Conservation (phyloP, 2,888 invertebrate genomes). For the Polymixis flavicincta region DNA sequence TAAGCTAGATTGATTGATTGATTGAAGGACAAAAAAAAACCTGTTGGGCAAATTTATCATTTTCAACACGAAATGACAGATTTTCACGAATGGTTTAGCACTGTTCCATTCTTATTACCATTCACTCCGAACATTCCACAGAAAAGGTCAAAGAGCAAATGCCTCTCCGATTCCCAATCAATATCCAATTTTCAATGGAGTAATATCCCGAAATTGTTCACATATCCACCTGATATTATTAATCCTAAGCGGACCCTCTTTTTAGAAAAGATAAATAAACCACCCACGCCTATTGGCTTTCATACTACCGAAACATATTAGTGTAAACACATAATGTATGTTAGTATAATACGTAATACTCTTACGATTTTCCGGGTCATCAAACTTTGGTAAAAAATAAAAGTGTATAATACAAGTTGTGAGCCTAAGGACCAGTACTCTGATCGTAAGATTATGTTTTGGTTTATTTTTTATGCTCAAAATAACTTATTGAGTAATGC, state of each 20-base stretch:
- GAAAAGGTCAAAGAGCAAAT: constrained; percentile 43
- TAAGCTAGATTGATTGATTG: too few relatives aligned
- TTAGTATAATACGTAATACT: constrained; percentile 38
- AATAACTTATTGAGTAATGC: constrained; percentile 41
- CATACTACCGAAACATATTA: constrained; percentile 17
- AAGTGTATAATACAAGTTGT: constrained; percentile 38
- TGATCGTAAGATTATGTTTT: constrained; percentile 11
- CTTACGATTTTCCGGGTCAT: constrained; percentile 66
- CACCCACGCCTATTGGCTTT: constrained; percentile 14
- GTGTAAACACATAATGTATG: constrained; percentile 1
- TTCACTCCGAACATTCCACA: constrained; percentile 26
- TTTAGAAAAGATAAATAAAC: constrained; percentile 32
- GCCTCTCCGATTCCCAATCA: constrained; percentile 24
- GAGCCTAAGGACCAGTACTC: constrained; percentile 12
- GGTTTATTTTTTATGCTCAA: constrained; percentile 29
- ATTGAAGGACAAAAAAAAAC: too few relatives aligned
- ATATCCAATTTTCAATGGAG: constrained; percentile 37
- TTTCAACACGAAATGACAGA: not conserved
- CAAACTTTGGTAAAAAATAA: constrained; percentile 50
- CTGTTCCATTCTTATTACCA: constrained; percentile 21
- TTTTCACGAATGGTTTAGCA: constrained; percentile 34
- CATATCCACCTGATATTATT: constrained; percentile 15
- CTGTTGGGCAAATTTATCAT: not conserved
- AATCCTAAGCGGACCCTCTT: not conserved
- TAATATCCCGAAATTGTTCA: constrained; percentile 34